Evolutionary conservation across 2,797 vertebrate genomes (phyloP), one percentile per base, ranked within the genome.

Genomic region (Anniella stebbinsi): DNA sequence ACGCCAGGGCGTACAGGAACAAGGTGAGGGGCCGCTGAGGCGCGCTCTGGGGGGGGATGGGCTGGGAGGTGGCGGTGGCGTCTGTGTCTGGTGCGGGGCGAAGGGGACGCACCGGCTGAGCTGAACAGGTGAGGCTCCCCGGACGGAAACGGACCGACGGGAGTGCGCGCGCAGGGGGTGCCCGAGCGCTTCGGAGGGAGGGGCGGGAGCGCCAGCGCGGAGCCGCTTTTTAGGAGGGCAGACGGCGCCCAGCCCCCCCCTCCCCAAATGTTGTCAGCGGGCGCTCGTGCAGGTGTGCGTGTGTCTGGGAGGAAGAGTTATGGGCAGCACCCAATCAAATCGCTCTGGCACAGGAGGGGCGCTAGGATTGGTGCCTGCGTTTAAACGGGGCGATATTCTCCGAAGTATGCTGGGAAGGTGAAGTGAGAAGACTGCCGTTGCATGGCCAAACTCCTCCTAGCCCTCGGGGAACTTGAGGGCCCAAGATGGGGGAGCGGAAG

Each of bases 21-120:
- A 97, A 98, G 98, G 98, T 98, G 96, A 98, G 94, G 90, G 93
- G 94, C 84, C 89, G 93, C 93, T 91, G 81, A 84, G 92, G 87
- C 28, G 76, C 80, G 63, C 63, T 76, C 92, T n/a, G 45, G 87
- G 92, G 95, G 94, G 87, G 84, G 45, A 81, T 81, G 57, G 23
- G 88, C n/a, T 82, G 76, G 28, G 11, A 80, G 67, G 72, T 2
- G 77, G 48, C 9, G 72, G 84, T 33, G 12, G 60, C 12, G 45
- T 2, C 10, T 0, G 51, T 6, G 41, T 54, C 69, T 66, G n/a
- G 54, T 21, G 41, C 15, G 70, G 78, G 57, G 41, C 41, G 48
- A 10, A 30, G 67, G 82, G 69, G 81, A 11, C n/a, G 63, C 73
- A 41, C 80, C 70, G 45, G 70, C 73, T 1, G 66, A 25, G 84